A percentile compares a stretch with the other conserved stretches of the same genome.
phyloP scores from a whole-genome alignment of 2,797 vertebrate genomes.

The Poecile montanus region DNA sequence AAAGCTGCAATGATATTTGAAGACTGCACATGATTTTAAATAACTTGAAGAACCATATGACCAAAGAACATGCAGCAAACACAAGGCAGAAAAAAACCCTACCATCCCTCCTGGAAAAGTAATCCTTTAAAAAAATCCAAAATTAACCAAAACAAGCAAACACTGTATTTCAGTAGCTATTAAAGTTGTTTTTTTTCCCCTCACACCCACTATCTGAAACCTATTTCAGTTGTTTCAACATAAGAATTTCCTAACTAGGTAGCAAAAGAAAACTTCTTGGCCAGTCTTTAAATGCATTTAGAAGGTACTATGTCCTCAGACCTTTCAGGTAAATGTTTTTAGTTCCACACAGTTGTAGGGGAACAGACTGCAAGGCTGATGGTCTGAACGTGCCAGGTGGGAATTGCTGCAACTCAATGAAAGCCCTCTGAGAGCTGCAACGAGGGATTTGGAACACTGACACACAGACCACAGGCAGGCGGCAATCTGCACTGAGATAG shows the following conservation, averaged over 20 bases:
- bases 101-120: neutral
- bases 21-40: neutral
- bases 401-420: neutral
- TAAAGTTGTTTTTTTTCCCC: neutral
- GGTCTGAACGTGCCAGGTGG: rapidly evolving
- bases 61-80: neutral
- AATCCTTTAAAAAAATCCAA: neutral
- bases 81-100: neutral
- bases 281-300: neutral
- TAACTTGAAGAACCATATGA: neutral
- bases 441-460: rapidly evolving
- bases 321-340: neutral
- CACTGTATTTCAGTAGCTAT: neutral
- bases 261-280: neutral
- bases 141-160: neutral
- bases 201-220: neutral
- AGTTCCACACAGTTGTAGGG: neutral
- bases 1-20: slow-evolving; percentile 4
- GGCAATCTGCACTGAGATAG: neutral
- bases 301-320: neutral
- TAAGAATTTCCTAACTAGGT: neutral
- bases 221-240: neutral
- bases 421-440: neutral
- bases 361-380: neutral
- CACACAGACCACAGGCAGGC: neutral